Evolutionary conservation across 2,113 vertebrate species (phyloP).

Genomic region (Neodon shergylaensis): DNA sequence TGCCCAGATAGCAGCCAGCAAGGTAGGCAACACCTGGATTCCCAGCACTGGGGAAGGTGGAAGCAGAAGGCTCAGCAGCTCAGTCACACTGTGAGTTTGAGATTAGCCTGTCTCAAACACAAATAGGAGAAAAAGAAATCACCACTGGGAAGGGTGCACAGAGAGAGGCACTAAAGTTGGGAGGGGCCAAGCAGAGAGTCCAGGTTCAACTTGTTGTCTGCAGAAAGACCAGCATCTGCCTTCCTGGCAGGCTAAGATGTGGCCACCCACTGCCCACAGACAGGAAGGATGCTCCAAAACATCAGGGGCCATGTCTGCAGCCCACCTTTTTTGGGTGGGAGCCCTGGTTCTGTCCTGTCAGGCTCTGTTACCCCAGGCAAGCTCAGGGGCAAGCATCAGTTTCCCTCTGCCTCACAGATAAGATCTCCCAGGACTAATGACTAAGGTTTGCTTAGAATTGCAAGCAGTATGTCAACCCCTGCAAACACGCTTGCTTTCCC

Average conservation of each 20-base stretch:
- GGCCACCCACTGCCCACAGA: not conserved
- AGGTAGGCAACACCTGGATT: not conserved
- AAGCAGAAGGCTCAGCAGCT: not conserved
- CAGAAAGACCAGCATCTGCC: too few species aligned
- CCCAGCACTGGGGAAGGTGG: not conserved
- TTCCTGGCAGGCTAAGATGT: not conserved
- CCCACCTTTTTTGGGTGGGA: not conserved
- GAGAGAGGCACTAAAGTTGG: not conserved
- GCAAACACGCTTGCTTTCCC: too few species aligned
- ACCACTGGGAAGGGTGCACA: too few species aligned
- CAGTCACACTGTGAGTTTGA: not conserved
- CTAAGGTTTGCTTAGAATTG: not conserved
- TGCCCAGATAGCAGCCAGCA: too few species aligned
- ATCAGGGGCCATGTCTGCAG: not conserved
- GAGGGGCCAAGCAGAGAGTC: too few species aligned
- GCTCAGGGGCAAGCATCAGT: not conserved
- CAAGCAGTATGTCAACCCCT: not conserved
- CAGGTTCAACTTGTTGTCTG: too few species aligned
- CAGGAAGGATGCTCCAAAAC: not conserved
- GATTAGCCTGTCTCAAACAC: not conserved
- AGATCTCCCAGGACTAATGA: not conserved
- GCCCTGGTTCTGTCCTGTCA: not conserved
- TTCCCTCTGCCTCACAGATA: not conserved
- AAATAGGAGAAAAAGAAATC: too few species aligned
- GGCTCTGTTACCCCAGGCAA: not conserved